Conservation (phyloP, 2,888 invertebrate species). For the Drosophila leonis region DNA sequence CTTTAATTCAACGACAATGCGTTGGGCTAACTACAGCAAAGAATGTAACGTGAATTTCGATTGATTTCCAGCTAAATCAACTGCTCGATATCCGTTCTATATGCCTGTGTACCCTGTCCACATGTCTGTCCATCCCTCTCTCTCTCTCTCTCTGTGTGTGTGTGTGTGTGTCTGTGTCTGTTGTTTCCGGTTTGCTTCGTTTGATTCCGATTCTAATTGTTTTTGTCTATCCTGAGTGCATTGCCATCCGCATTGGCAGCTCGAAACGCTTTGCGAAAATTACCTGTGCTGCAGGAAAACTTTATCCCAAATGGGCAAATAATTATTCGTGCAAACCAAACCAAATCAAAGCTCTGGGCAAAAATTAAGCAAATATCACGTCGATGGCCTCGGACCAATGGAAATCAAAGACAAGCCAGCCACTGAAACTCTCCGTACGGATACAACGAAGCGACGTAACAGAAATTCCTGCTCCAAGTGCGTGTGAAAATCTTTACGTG, state of each 20-base stretch:
- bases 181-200: slow-evolving; percentile 71
- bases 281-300: slow-evolving; percentile 64
- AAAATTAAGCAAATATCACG: slow-evolving; percentile 80
- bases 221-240: slow-evolving; percentile 56
- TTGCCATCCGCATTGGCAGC: slow-evolving; percentile 27
- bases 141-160: neutral
- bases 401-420: slow-evolving; percentile 52
- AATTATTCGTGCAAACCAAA: slow-evolving; percentile 71
- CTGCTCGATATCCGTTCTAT: slow-evolving; percentile 65
- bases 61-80: slow-evolving; percentile 57
- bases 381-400: slow-evolving; percentile 44
- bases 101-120: slow-evolving; percentile 1
- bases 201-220: slow-evolving; percentile 78
- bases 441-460: slow-evolving; percentile 43
- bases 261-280: slow-evolving; percentile 44
- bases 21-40: slow-evolving; percentile 13
- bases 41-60: slow-evolving; percentile 54
- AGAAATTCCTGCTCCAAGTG: slow-evolving; percentile 63
- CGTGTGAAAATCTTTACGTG: slow-evolving; percentile 68
- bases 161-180: slow-evolving; percentile 27
- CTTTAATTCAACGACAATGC: slow-evolving; percentile 35
- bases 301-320: slow-evolving; percentile 76
- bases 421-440: slow-evolving; percentile 27
- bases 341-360: slow-evolving; percentile 34
- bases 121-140: slow-evolving; percentile 1